Conservation (phyloP, 2,888 invertebrate species). For the Cataglyphis livida region DNA sequence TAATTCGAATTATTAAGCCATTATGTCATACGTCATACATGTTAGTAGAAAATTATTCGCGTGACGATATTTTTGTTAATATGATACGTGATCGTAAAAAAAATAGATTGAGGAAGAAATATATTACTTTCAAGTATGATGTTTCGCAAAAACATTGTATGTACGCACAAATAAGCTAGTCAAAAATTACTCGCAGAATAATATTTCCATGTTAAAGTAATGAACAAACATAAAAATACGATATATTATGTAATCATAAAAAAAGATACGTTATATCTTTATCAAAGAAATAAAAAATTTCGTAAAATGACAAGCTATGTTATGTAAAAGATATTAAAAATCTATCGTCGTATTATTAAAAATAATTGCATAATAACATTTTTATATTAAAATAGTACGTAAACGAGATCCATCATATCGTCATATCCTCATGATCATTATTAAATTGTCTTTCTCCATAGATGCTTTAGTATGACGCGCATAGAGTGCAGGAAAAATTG, state of each 20-base stretch:
- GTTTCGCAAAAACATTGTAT: not conserved
- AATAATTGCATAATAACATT: not conserved
- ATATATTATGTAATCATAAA: not conserved
- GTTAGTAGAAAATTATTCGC: not conserved
- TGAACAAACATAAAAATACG: not conserved
- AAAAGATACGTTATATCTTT: not conserved
- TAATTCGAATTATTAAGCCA: not conserved
- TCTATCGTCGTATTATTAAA: not conserved
- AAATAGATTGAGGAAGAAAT: not conserved
- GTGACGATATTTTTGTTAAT: not conserved
- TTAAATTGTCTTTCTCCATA: not conserved
- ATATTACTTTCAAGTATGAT: not conserved
- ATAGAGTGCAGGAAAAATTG: not conserved
- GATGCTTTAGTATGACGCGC: not conserved
- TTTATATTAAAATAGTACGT: not conserved
- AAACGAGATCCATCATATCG: not conserved
- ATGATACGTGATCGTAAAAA: not conserved
- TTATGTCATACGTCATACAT: not conserved
- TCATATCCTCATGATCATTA: not conserved
- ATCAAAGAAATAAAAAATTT: not conserved
- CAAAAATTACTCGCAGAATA: not conserved
- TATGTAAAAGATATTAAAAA: not conserved
- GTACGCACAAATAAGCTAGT: not conserved
- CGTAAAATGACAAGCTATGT: not conserved
- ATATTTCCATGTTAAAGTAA: not conserved